phyloP scores from a whole-genome alignment of 2,113 vertebrate genomes.

The Ageneiosus marmoratus region DNA sequence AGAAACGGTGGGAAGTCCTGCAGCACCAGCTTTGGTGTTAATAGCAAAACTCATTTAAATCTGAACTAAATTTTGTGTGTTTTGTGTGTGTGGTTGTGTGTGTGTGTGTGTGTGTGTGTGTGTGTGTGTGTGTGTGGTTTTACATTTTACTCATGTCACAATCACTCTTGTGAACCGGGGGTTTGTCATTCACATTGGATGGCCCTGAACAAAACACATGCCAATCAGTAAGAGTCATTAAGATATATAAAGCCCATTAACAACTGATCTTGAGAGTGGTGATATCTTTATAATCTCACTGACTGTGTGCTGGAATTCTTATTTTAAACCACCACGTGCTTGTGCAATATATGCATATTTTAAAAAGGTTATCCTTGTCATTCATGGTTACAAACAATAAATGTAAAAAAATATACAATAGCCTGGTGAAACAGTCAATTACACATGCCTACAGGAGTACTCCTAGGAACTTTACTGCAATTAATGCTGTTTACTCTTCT shows the following conservation, averaged over 20 bases:
- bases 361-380: conserved; percentile 17
- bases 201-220: not conserved
- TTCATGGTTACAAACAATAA: conserved; percentile 14
- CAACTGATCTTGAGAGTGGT: not conserved
- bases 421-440: not conserved
- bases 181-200: not conserved
- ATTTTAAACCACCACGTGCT: conserved; percentile 37
- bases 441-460: not conserved
- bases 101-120: not conserved
- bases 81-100: not conserved
- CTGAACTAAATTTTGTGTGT: not conserved
- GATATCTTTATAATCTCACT: not conserved
- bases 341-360: conserved; percentile 7
- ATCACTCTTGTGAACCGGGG: not conserved
- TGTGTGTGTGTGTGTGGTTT: not conserved
- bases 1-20: not conserved
- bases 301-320: not conserved
- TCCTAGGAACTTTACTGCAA: not conserved
- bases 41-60: not conserved
- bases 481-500: not conserved
- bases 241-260: not conserved
- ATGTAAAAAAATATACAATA: conserved; percentile 11
- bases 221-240: not conserved
- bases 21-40: not conserved
- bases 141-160: not conserved